phyloP scores from a whole-genome alignment of 35 echinoderm and acorn worm genomes.

The Strongylocentrotus purpuratus region DNA sequence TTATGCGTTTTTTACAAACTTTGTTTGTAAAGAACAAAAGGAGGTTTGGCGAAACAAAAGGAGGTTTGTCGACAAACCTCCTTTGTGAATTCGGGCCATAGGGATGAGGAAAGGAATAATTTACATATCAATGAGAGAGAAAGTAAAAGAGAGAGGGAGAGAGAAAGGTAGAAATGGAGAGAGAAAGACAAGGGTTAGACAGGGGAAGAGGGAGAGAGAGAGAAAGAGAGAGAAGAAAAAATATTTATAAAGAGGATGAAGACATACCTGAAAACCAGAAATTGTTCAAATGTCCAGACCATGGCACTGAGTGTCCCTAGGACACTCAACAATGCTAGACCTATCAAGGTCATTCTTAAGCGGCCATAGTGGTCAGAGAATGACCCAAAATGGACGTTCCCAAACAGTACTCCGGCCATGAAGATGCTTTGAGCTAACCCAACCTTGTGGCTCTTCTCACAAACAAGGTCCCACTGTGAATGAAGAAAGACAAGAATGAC shows the following conservation, averaged over 20 bases:
- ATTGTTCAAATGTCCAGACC: conserved; percentile 57
- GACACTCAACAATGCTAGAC: conserved; percentile 49
- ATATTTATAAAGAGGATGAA: background rate
- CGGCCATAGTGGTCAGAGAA: conserved; percentile 82
- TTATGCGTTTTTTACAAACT: too few species aligned
- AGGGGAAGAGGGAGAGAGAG: background rate
- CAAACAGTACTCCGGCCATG: conserved; percentile 82
- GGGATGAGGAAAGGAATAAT: too few species aligned
- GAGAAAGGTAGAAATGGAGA: background rate
- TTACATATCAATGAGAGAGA: too few species aligned
- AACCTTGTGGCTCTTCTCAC: conserved; percentile 72
- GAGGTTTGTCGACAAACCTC: too few species aligned
- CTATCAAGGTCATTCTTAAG: conserved; percentile 21
- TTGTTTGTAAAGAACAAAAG: too few species aligned
- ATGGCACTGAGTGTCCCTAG: conserved; percentile 52
- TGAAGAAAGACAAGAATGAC: conserved; percentile 24
- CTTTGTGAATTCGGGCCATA: too few species aligned
- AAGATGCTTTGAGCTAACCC: conserved; percentile 66
- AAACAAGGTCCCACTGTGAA: conserved; percentile 88
- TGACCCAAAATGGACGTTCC: conserved; percentile 61
- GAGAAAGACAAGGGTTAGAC: too few species aligned
- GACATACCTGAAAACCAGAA: conserved; percentile 74
- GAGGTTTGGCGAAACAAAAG: too few species aligned
- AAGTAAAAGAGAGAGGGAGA: too few species aligned
- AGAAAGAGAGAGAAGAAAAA: background rate